A percentile compares a stretch with the other conserved stretches of the same genome.
Conservation (phyloP, 2,888 invertebrate genomes). For the Mechanitis messenoides region DNA sequence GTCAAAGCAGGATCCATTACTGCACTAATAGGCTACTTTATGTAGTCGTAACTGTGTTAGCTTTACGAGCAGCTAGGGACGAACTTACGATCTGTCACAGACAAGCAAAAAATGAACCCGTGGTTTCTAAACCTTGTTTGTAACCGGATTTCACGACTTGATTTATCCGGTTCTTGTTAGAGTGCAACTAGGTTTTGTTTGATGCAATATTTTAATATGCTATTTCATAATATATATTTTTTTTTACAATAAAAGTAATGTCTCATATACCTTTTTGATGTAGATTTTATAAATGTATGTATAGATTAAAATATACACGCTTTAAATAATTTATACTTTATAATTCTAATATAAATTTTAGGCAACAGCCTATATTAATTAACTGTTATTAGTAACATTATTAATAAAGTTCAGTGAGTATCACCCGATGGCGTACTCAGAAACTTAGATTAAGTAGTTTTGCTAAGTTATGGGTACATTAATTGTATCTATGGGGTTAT, state of each 20-base stretch:
- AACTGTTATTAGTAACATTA: not conserved
- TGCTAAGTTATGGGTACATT: not conserved
- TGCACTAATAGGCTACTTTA: conserved; percentile 4
- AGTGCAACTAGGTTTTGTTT: no score
- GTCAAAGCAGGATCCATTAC: conserved; percentile 4
- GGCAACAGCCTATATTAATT: no score
- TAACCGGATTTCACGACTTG: no score
- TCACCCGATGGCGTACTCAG: not conserved
- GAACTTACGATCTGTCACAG: conserved; percentile 8
- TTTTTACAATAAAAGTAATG: no score
- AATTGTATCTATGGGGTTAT: not conserved
- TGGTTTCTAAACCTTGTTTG: conserved; percentile 4
- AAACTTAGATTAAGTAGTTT: not conserved
- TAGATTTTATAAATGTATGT: no score
- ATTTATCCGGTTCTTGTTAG: no score
- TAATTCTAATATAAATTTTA: no score
- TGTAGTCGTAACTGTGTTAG: conserved; percentile 8
- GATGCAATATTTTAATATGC: no score
- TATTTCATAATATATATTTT: no score
- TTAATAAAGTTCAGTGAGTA: not conserved
- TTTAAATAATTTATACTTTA: no score
- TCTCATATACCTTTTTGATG: no score
- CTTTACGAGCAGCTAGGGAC: conserved; percentile 8
- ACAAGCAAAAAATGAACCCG: conserved; percentile 6
- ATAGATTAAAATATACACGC: no score